Conservation (phyloP, 2,888 invertebrate species). For the Pachycephus smyrnensis region DNA sequence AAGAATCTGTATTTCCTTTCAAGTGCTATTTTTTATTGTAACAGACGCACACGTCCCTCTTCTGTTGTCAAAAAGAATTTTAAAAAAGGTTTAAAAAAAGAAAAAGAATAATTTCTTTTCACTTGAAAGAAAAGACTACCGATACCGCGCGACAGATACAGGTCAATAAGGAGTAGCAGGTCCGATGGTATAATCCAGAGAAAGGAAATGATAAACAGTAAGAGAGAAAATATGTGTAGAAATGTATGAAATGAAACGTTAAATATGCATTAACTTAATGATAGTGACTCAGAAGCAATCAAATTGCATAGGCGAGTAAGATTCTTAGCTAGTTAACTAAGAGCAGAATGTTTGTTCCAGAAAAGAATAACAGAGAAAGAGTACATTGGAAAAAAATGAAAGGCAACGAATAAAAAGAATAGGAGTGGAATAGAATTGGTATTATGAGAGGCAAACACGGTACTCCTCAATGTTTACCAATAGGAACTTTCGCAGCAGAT, state of each 20-base stretch:
- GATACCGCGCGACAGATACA: neutral
- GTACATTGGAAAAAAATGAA: neutral
- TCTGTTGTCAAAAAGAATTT: neutral
- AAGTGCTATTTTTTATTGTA: neutral
- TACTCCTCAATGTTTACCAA: neutral
- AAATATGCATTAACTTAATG: neutral
- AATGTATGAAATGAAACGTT: neutral
- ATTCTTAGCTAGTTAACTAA: conserved; percentile 11
- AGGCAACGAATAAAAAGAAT: neutral
- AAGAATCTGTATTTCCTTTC: neutral
- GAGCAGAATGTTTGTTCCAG: conserved; percentile 15
- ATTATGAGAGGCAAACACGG: neutral
- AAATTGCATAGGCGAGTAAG: neutral
- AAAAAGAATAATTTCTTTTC: neutral
- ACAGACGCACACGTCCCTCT: neutral
- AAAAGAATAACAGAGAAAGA: conserved; percentile 19
- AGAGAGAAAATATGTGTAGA: neutral
- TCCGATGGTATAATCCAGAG: neutral
- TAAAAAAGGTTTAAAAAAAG: neutral
- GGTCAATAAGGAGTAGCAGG: neutral
- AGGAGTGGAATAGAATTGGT: neutral
- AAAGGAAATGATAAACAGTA: neutral
- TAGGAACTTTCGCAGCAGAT: neutral
- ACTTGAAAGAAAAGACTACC: neutral
- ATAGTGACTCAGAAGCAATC: neutral